A percentile compares a stretch with the other conserved stretches of the same genome.
Evolutionary conservation across 1,140 invertebrate genomes (phyloP).

Genomic region (Gryllus bimaculatus): DNA sequence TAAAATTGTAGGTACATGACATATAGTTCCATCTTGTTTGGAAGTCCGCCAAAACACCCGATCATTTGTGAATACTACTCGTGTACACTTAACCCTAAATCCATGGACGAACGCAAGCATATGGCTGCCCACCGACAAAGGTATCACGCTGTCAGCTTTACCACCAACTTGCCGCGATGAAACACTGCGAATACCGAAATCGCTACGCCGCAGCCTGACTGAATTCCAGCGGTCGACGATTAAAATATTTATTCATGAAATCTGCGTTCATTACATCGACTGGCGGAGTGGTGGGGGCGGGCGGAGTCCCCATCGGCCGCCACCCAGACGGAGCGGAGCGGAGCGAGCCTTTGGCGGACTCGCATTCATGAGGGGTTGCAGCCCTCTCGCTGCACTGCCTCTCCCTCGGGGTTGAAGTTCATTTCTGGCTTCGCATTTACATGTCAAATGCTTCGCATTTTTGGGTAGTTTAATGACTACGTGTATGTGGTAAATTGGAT

Average conservation of each 20-base stretch:
- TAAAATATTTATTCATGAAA: constrained; percentile 6
- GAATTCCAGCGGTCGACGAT: not conserved
- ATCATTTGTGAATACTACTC: too few species aligned
- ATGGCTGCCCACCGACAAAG: too few species aligned
- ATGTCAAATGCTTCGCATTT: not conserved
- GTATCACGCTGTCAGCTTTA: too few species aligned
- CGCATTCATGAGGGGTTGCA: not conserved
- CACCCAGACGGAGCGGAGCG: not conserved
- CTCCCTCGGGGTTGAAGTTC: not conserved
- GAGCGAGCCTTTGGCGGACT: not conserved
- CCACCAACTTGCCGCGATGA: too few species aligned
- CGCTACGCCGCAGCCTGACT: not conserved
- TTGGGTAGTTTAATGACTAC: not conserved
- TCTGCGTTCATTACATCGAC: not conserved
- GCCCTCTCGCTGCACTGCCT: not conserved
- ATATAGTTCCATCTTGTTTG: too few species aligned
- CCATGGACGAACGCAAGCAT: too few species aligned
- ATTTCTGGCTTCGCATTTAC: not conserved
- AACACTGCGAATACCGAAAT: not conserved
- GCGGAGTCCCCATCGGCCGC: too few species aligned
- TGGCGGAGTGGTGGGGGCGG: too few species aligned
- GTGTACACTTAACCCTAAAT: too few species aligned
- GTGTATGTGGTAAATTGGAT: not conserved
- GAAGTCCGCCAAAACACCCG: too few species aligned
- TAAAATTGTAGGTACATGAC: too few species aligned